phyloP scores from a whole-genome alignment of 2,113 vertebrate species.

The Myrmecophaga tridactyla region DNA sequence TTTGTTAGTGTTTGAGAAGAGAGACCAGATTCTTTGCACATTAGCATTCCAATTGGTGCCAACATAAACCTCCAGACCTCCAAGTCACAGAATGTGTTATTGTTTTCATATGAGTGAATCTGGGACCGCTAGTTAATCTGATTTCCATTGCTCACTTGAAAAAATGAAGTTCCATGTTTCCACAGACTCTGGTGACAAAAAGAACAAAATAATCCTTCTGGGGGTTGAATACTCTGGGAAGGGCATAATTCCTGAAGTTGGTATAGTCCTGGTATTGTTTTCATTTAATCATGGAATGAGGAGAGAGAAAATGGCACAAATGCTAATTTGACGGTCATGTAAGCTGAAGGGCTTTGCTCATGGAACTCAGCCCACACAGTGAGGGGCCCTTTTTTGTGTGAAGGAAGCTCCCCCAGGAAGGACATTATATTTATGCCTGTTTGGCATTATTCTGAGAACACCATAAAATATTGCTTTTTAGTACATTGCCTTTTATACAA shows the following conservation, averaged over 20 bases:
- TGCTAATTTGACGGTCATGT: neutral
- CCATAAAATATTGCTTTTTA: conserved; percentile 12
- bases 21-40: conserved; percentile 78
- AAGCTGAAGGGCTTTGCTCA: neutral
- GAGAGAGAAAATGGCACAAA: neutral
- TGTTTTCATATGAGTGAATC: conserved; percentile 81
- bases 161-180: conserved; percentile 55
- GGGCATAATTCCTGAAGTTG: neutral
- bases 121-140: conserved; percentile 60
- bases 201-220: neutral
- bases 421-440: neutral
- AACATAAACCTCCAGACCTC: conserved; percentile 81
- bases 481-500: neutral
- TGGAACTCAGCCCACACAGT: neutral
- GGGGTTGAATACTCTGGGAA: neutral
- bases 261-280: conserved; percentile 29
- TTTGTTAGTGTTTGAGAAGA: conserved; percentile 83
- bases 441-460: neutral
- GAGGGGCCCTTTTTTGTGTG: neutral
- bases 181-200: conserved; percentile 53
- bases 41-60: conserved; percentile 80
- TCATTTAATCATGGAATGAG: neutral
- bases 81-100: conserved; percentile 79
- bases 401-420: conserved; percentile 4
- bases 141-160: conserved; percentile 60